Percentiles rank a stretch among this genome's conserved stretches.
Conservation (phyloP, 1,140 invertebrate species). For the Varroa destructor region DNA sequence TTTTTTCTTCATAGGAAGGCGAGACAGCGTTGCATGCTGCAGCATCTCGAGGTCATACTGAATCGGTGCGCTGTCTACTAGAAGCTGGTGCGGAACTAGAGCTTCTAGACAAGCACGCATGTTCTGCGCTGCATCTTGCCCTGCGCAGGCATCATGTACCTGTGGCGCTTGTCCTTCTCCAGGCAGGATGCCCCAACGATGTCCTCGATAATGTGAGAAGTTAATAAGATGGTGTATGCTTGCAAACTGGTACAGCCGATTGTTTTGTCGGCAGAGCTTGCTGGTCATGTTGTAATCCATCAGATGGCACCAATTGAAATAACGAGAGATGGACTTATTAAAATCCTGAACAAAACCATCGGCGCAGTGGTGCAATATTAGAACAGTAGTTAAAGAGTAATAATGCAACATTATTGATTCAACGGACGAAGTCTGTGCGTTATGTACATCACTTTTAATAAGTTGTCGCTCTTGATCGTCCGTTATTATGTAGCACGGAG, state of each 20-base stretch:
- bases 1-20: conserved; percentile 42
- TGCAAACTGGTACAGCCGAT: conserved; percentile 15
- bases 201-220: conserved; percentile 50
- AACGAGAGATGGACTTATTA: neutral
- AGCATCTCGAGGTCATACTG: conserved; percentile 46
- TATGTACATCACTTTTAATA: neutral
- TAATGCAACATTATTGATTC: too few relatives aligned
- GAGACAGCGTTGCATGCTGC: conserved; percentile 49
- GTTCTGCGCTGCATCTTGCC: conserved; percentile 53
- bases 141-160: conserved; percentile 47
- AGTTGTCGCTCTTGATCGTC: neutral
- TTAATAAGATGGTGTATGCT: neutral
- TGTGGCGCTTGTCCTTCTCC: conserved; percentile 51
- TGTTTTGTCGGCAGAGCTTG: too few relatives aligned
- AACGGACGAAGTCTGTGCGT: neutral
- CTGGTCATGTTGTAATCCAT: too few relatives aligned
- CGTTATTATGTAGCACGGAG: conserved; percentile 49
- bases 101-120: conserved; percentile 44
- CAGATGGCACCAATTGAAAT: neutral
- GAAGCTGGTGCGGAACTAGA: conserved; percentile 51
- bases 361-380: too few relatives aligned
- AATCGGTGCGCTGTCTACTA: conserved; percentile 49
- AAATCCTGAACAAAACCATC: neutral
- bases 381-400: too few relatives aligned
- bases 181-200: conserved; percentile 57